Conservation (phyloP, 1,140 invertebrate genomes). For the Eciton burchellii region DNA sequence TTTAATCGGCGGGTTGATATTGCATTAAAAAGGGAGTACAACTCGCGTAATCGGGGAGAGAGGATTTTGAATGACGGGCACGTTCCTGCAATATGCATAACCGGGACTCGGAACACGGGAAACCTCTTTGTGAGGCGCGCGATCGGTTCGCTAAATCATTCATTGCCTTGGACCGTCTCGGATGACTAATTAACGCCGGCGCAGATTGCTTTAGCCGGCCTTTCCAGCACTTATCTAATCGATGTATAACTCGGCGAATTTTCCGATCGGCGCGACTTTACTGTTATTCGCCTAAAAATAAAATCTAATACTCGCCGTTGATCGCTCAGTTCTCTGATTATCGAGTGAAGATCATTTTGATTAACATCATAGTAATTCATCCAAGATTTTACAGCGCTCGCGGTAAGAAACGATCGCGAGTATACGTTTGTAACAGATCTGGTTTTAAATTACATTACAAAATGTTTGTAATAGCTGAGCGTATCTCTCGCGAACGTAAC, state of each 20-base stretch:
- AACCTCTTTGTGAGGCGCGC: constrained; percentile 83
- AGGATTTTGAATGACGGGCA: constrained; percentile 83
- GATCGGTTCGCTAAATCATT: constrained; percentile 80
- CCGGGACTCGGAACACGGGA: constrained; percentile 80
- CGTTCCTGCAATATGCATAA: constrained; percentile 84
- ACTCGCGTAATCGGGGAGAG: constrained; percentile 45
- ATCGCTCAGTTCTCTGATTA: neutral
- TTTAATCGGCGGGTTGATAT: constrained; percentile 61
- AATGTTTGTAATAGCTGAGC: neutral
- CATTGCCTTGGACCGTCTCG: constrained; percentile 76
- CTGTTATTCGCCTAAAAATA: neutral
- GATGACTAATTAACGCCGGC: constrained; percentile 75
- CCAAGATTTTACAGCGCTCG: neutral
- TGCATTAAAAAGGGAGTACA: constrained; percentile 67
- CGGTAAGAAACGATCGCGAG: neutral
- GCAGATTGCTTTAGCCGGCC: constrained; percentile 70
- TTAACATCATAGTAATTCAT: neutral
- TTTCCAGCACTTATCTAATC: constrained; percentile 68
- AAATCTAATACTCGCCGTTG: neutral
- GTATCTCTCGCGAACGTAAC: neutral
- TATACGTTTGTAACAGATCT: too few species aligned
- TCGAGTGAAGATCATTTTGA: neutral
- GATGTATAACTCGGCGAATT: constrained; percentile 34
- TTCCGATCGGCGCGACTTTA: neutral
- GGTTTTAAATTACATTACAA: too few species aligned